Percentiles rank a stretch among this genome's conserved stretches.
Conservation (phyloP, 1,140 invertebrate genomes). For the Uloborus diversus region DNA sequence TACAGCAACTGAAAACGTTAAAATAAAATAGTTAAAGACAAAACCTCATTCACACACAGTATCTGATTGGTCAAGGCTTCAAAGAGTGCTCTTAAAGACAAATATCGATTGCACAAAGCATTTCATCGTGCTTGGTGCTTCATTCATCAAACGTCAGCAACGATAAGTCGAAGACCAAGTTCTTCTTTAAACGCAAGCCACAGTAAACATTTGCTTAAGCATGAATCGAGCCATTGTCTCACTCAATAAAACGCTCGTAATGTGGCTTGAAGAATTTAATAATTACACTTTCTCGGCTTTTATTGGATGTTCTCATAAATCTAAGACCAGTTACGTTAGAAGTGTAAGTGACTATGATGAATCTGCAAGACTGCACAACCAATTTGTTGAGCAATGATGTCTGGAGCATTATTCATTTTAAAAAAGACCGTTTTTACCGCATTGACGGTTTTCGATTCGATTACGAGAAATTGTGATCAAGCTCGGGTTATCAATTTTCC, state of each 20-base stretch:
- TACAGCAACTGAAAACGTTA: no score
- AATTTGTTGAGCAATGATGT: not conserved
- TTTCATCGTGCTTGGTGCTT: constrained; percentile 5
- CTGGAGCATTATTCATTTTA: constrained; percentile 22
- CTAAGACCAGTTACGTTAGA: constrained; percentile 1
- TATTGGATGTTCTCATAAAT: constrained; percentile 16
- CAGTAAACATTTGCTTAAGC: constrained; percentile 15
- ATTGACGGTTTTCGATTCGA: constrained; percentile 3
- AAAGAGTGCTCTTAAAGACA: no score
- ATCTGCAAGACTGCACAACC: constrained; percentile 4
- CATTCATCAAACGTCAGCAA: not conserved
- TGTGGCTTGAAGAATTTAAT: not conserved
- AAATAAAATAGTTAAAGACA: no score
- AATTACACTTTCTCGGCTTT: constrained; percentile 34
- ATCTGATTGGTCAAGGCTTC: no score
- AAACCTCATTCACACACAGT: no score
- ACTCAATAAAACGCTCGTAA: constrained; percentile 35
- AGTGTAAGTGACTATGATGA: constrained; percentile 16
- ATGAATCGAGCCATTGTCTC: not conserved
- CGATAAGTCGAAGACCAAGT: not conserved
- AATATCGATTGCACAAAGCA: not conserved
- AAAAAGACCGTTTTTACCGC: constrained; percentile 16
- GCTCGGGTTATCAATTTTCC: constrained; percentile 35
- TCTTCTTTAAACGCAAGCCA: constrained; percentile 17
- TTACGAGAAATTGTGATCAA: constrained; percentile 20